phyloP scores from a whole-genome alignment of 2,797 vertebrate species.

The Cynodonichthys magdalenae region DNA sequence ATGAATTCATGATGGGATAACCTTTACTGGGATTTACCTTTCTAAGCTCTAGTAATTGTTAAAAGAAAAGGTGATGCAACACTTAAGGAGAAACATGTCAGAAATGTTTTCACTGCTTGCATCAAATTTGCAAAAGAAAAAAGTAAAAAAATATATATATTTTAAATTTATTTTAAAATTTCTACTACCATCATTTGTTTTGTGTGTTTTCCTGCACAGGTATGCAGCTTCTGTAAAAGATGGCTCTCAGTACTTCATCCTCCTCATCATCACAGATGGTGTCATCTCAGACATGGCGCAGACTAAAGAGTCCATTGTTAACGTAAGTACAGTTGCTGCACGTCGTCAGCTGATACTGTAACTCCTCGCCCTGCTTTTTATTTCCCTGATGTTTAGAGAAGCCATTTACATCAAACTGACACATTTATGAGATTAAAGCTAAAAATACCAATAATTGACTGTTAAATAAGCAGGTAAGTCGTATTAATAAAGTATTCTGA shows the following conservation, averaged over 20 bases:
- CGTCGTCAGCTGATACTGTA: too few species aligned
- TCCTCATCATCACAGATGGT: constrained; percentile 97
- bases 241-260: constrained; percentile 97
- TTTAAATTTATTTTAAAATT: too few species aligned
- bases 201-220: constrained; percentile 68
- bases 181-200: not conserved
- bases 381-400: too few species aligned
- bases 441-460: too few species aligned
- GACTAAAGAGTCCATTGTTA: constrained; percentile 97
- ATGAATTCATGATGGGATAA: not conserved
- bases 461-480: too few species aligned
- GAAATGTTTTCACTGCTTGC: not conserved
- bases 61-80: not conserved
- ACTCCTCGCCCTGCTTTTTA: too few species aligned
- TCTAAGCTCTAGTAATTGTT: not conserved
- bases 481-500: too few species aligned
- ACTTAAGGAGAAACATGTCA: not conserved
- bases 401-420: too few species aligned
- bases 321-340: constrained; percentile 79
- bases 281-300: constrained; percentile 99
- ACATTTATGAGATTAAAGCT: too few species aligned
- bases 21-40: too few species aligned
- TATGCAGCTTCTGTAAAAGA: constrained; percentile 95
- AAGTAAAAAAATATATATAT: not conserved
- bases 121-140: not conserved